These are phyloP conservation scores for Watsonalla binaria DNA, from an alignment of 2,888 invertebrate genomes.

Conservation along the genomic window DNA sequence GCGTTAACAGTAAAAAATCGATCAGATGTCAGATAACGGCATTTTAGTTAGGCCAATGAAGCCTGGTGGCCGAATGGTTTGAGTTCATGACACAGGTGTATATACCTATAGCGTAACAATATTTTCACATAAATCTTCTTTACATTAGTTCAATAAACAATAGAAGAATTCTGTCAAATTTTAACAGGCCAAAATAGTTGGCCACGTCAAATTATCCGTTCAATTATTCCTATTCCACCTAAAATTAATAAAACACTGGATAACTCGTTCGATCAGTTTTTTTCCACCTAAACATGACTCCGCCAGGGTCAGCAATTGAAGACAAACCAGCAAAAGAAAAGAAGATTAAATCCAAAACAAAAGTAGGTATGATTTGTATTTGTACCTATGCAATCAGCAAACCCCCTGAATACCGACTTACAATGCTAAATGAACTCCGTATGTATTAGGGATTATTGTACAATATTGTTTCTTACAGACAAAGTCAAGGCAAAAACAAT, in stretches of 20 bases:
- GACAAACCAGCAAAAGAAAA: slow-evolving; percentile 17
- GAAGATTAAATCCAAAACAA: slow-evolving; percentile 18
- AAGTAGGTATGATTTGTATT: slow-evolving; percentile 8
- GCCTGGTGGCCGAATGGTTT: too few relatives aligned
- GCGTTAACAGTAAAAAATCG: too few relatives aligned
- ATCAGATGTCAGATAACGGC: too few relatives aligned
- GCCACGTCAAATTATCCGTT: not conserved
- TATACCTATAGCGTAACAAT: too few relatives aligned
- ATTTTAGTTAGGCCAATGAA: too few relatives aligned
- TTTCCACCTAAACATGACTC: slow-evolving; percentile 16
- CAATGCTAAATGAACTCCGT: not conserved
- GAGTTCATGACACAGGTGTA: too few relatives aligned
- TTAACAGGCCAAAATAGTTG: too few relatives aligned
- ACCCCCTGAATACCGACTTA: not conserved
- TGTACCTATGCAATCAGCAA: not conserved
- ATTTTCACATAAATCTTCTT: too few relatives aligned
- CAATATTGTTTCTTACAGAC: slow-evolving; percentile 11
- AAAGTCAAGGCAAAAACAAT: slow-evolving; percentile 20
- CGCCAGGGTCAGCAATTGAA: slow-evolving; percentile 14
- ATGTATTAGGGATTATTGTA: too few relatives aligned
- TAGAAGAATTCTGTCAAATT: too few relatives aligned
- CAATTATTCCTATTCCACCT: not conserved
- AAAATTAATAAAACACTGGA: not conserved
- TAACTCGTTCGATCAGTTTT: not conserved
- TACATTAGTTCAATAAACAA: too few relatives aligned